Evolutionary conservation across 2,888 invertebrate genomes (phyloP), one percentile per base, ranked within the genome.

Genomic region (Watsonalla binaria): DNA sequence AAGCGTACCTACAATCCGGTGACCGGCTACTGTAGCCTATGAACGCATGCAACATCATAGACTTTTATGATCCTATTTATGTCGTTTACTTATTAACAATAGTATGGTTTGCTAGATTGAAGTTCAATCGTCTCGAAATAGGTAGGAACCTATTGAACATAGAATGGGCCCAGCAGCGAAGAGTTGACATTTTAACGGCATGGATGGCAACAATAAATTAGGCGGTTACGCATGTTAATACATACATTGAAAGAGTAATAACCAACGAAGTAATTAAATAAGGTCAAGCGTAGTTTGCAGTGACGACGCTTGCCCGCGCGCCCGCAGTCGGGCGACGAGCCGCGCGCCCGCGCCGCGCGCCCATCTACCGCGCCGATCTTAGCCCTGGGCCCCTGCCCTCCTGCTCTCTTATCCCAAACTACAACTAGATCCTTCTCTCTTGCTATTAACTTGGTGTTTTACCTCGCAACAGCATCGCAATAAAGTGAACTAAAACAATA

Each of bases 181-280:
- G 54, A 55, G 55, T 48, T 56, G 58, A 56, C 63, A 61, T 58
- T 61, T 72, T 74, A 79, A 83, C 78, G 58, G 69, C 75, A 75
- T 81, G 75, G 82, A 78, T 84, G 81, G 82, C 74, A 83, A 85
- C 86, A 83, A 79, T 81, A 74, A 87, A 83, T 86, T 84, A 86
- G 78, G 76, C 74, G 77, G 76, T 69, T 78, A 85, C 74, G 82
- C 84, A 84, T 87, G 86, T 86, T 85, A 87, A 88, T 89, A 86
- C 80, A 82, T 83, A 84, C 84, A 84, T 86, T 83, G 76, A 78
- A 85, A 86, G 85, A 88, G 86, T 89, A 87, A 90, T 86, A 89
- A 88, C 81, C 86, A 86, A 82, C 85, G 83, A 85, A 89, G 83
- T 89, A 90, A 90, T 90, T 90, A 89, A 90, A 90, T 90, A 90